Evolutionary conservation across 1,140 invertebrate genomes (phyloP).

Genomic region (Zaprionus ghesquierei): DNA sequence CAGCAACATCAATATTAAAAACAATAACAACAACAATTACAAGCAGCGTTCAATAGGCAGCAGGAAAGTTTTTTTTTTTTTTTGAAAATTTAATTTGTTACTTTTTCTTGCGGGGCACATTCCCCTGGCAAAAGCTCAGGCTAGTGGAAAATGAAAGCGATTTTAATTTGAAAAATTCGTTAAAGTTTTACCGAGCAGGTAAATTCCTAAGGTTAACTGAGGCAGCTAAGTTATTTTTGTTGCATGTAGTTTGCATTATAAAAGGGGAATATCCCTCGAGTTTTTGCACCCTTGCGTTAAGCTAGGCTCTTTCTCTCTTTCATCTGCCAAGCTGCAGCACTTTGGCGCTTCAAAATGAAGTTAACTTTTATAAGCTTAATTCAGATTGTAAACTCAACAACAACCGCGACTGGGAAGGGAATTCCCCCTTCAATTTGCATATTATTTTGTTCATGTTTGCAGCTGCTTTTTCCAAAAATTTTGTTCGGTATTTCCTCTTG

Average conservation of each 20-base stretch:
- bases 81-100: constrained; percentile 47
- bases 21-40: neutral
- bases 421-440: neutral
- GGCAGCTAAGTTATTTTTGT: neutral
- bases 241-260: neutral
- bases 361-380: neutral
- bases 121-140: constrained; percentile 34
- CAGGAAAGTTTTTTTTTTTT: constrained; percentile 37
- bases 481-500: neutral
- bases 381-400: neutral
- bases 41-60: neutral
- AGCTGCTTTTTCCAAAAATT: neutral
- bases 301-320: neutral
- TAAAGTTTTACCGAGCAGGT: neutral
- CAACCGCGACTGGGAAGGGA: neutral
- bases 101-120: constrained; percentile 3
- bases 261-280: neutral
- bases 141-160: constrained; percentile 43
- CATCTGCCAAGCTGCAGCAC: neutral
- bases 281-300: too few species aligned
- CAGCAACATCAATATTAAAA: neutral
- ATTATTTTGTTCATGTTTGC: neutral
- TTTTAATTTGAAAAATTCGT: constrained; percentile 1
- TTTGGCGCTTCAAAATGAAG: neutral
- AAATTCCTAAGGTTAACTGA: neutral